A percentile compares a stretch with the other conserved stretches of the same genome.
phyloP scores from a whole-genome alignment of 2,888 invertebrate genomes.

The Xylota segnis region DNA sequence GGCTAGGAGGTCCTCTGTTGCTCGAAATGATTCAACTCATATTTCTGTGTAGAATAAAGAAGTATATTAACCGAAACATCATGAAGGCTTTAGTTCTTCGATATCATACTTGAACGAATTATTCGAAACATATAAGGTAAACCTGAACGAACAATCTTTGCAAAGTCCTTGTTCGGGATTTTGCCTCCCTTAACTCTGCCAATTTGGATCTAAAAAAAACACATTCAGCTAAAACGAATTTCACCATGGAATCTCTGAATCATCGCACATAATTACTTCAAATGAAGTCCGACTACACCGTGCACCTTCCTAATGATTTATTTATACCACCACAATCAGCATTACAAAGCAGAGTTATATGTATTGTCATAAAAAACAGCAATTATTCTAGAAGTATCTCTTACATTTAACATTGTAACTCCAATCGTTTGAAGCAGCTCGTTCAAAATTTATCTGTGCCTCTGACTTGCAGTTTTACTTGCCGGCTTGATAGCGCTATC shows the following conservation, averaged over 20 bases:
- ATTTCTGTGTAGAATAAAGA: too few relatives aligned
- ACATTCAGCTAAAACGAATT: neutral
- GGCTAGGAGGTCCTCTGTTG: too few relatives aligned
- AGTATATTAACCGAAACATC: too few relatives aligned
- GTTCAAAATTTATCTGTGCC: slow-evolving; percentile 12
- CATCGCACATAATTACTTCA: neutral
- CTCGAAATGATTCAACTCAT: too few relatives aligned
- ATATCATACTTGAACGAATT: too few relatives aligned
- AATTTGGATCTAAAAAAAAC: too few relatives aligned
- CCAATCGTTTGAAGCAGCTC: neutral
- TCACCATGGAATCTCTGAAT: slow-evolving; percentile 9
- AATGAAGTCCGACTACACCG: slow-evolving; percentile 7
- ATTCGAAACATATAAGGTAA: too few relatives aligned
- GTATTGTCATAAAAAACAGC: slow-evolving; percentile 4
- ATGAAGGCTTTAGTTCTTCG: too few relatives aligned
- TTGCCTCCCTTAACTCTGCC: too few relatives aligned
- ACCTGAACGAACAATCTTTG: too few relatives aligned
- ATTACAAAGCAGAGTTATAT: slow-evolving; percentile 2
- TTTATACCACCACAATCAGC: neutral
- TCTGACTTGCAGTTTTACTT: slow-evolving; percentile 20
- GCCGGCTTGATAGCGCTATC: slow-evolving; percentile 19
- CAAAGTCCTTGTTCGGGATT: too few relatives aligned
- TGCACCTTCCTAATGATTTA: neutral
- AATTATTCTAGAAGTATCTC: slow-evolving; percentile 32
- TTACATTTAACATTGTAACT: neutral